phyloP scores from a whole-genome alignment of 2,888 invertebrate species.

The Adineta ricciae region DNA sequence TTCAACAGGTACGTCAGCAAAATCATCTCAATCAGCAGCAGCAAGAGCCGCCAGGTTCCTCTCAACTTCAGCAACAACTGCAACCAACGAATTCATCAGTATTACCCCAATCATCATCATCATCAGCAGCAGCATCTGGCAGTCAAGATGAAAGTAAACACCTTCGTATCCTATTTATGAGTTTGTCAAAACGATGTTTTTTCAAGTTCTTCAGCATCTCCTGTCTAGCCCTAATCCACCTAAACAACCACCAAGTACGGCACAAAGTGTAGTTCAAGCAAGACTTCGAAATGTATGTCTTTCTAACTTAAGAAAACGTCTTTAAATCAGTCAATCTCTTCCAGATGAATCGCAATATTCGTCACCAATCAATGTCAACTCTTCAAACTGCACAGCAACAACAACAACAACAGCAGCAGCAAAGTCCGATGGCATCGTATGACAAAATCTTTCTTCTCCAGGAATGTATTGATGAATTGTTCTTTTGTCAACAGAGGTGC shows the following conservation, averaged over 20 bases:
- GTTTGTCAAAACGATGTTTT: not conserved
- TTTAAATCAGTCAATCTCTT: not conserved
- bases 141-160: constrained; percentile 8
- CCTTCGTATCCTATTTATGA: not conserved
- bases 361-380: not conserved
- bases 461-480: not conserved
- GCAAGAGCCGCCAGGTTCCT: not conserved
- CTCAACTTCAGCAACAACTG: not conserved
- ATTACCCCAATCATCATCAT: not conserved
- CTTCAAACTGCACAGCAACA: not conserved
- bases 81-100: not conserved
- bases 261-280: not conserved
- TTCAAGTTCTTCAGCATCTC: not conserved
- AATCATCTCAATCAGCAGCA: not conserved
- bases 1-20: constrained; percentile 1
- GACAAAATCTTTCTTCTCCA: not conserved
- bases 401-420: not conserved
- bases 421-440: not conserved
- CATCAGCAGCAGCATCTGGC: not conserved
- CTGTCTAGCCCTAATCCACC: not conserved
- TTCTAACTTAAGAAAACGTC: not conserved
- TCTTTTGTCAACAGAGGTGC: not conserved
- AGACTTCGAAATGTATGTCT: not conserved
- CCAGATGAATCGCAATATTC: not conserved
- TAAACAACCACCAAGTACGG: not conserved